Evolutionary conservation across 2,113 vertebrate species (phyloP).

Genomic region (Trematocara stigmaticum): DNA sequence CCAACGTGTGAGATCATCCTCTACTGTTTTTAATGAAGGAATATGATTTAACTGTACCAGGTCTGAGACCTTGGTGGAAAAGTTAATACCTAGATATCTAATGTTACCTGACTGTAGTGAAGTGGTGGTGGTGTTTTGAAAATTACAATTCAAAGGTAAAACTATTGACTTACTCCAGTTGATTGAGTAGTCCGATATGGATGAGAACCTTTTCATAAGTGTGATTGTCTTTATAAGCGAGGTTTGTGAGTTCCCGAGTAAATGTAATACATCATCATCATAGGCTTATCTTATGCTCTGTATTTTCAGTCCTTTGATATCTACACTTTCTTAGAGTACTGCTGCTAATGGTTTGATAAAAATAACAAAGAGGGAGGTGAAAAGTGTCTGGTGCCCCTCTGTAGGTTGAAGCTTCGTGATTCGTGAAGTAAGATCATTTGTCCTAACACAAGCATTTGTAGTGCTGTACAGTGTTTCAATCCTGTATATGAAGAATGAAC

Average conservation of each 20-base stretch:
- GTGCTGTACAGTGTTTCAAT: neutral
- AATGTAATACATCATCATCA: neutral
- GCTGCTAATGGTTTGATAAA: neutral
- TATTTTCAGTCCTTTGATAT: neutral
- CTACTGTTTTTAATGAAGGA: neutral
- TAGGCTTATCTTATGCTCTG: neutral
- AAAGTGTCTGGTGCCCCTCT: neutral
- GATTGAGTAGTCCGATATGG: neutral
- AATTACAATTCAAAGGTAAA: rapidly evolving
- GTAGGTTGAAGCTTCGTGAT: neutral
- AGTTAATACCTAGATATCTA: rapidly evolving
- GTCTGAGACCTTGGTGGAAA: neutral
- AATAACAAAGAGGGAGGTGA: neutral
- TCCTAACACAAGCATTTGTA: neutral
- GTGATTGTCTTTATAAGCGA: neutral
- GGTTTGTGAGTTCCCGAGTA: rapidly evolving
- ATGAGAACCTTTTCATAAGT: neutral
- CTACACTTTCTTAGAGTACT: neutral
- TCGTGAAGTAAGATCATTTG: neutral
- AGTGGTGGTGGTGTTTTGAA: neutral
- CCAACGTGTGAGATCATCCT: rapidly evolving
- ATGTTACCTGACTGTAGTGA: neutral
- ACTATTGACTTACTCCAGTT: neutral
- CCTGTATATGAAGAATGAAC: neutral
- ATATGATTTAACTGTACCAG: neutral